These are phyloP conservation scores for Sebastes paucispinis DNA, from an alignment of 2,797 vertebrate genomes.

Conservation along the genomic window DNA sequence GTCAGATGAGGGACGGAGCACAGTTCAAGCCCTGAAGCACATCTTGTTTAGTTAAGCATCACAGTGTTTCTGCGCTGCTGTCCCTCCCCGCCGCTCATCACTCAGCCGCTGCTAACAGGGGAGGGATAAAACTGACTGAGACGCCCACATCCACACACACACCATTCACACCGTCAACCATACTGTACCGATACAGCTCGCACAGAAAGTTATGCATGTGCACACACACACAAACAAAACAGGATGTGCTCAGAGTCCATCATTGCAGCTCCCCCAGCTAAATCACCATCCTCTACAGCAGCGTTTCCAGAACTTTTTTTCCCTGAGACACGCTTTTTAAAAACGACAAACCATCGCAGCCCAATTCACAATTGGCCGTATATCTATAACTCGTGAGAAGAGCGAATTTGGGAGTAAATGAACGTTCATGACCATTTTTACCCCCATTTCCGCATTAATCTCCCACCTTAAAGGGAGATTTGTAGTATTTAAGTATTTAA, in stretches of 20 bases:
- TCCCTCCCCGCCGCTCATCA: conserved; percentile 37
- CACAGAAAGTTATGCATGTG: not conserved
- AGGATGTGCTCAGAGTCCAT: conserved; percentile 51
- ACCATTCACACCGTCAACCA: not conserved
- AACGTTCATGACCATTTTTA: no score
- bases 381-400: no score
- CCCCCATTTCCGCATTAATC: no score
- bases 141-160: conserved; percentile 20
- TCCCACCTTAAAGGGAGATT: no score
- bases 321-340: no score
- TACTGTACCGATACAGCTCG: not conserved
- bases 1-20: conserved; percentile 33
- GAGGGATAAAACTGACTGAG: conserved; percentile 41
- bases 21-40: conserved; percentile 27
- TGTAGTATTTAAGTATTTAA: no score
- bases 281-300: conserved; percentile 13
- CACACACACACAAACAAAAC: conserved; percentile 38
- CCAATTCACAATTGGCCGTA: no score
- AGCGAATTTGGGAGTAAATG: no score
- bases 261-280: conserved; percentile 9
- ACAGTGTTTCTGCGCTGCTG: conserved; percentile 28
- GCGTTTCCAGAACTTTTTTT: not conserved
- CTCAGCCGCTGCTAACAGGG: conserved; percentile 52
- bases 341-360: no score
- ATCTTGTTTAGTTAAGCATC: conserved; percentile 49